These are phyloP conservation scores for Aspidiotus rigidus DNA, from an alignment of 2,888 invertebrate species.

Conservation along the genomic window DNA sequence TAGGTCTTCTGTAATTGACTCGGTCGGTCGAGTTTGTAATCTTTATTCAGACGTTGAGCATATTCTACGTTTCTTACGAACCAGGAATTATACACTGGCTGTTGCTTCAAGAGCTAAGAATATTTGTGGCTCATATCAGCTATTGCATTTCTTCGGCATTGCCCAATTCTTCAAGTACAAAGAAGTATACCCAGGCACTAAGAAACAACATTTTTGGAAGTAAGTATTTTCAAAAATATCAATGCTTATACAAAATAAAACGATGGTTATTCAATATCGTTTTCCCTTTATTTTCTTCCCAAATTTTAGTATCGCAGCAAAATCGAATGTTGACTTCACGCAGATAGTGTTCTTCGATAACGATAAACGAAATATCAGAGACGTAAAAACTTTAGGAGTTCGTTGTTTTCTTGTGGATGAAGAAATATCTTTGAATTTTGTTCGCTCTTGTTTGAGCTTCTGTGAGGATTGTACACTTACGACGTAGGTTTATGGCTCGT, in stretches of 20 bases:
- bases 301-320: slow-evolving; percentile 23
- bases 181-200: slow-evolving; percentile 39
- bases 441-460: slow-evolving; percentile 8
- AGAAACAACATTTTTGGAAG: slow-evolving; percentile 38
- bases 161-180: slow-evolving; percentile 38
- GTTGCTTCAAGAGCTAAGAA: slow-evolving; percentile 39
- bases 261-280: neutral
- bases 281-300: neutral
- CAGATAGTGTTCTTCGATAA: slow-evolving; percentile 38
- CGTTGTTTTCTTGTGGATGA: slow-evolving; percentile 33
- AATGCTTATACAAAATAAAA: neutral
- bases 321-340: slow-evolving; percentile 33
- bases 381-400: slow-evolving; percentile 38
- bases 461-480: too few species aligned
- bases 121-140: slow-evolving; percentile 38
- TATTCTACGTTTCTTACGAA: slow-evolving; percentile 34
- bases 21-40: slow-evolving; percentile 34
- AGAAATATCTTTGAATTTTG: slow-evolving; percentile 17
- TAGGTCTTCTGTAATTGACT: slow-evolving; percentile 36
- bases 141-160: slow-evolving; percentile 38
- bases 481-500: too few species aligned
- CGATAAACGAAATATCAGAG: slow-evolving; percentile 36
- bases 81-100: slow-evolving; percentile 36
- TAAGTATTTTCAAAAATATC: slow-evolving; percentile 28
- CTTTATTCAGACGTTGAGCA: slow-evolving; percentile 35